phyloP scores from a whole-genome alignment of 1,140 invertebrate species.

The Lysiphlebus fabarum region DNA sequence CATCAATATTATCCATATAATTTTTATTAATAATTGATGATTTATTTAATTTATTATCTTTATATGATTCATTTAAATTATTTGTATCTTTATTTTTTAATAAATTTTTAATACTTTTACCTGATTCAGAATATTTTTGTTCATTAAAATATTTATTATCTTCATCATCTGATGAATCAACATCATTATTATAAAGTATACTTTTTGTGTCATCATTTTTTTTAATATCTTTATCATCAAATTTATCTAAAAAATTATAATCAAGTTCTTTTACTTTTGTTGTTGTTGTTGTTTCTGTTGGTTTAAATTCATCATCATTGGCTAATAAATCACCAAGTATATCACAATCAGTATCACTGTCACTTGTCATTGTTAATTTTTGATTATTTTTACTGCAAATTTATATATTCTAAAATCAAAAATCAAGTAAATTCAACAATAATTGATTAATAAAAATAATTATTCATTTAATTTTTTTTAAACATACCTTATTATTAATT shows the following conservation, averaged over 20 bases:
- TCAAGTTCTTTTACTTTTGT: constrained; percentile 35
- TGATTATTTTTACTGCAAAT: not conserved
- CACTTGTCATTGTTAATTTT: not conserved
- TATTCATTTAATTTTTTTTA: too few relatives aligned
- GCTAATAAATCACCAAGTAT: constrained; percentile 41
- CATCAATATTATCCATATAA: constrained; percentile 16
- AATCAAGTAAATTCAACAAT: too few relatives aligned
- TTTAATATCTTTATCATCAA: constrained; percentile 10
- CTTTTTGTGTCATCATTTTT: constrained; percentile 9
- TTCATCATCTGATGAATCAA: constrained; percentile 79
- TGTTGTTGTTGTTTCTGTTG: constrained; percentile 13
- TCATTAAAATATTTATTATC: constrained; percentile 69
- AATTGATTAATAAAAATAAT: not conserved
- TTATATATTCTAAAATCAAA: too few relatives aligned
- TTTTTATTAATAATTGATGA: constrained; percentile 33
- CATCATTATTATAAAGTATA: constrained; percentile 48
- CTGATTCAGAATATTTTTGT: constrained; percentile 67
- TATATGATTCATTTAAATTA: constrained; percentile 41
- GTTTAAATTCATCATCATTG: constrained; percentile 23
- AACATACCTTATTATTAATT: too few relatives aligned
- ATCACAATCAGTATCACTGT: constrained; percentile 39
- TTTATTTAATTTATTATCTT: constrained; percentile 23
- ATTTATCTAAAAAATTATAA: constrained; percentile 39
- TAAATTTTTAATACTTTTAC: constrained; percentile 64
- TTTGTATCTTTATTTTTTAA: constrained; percentile 56